A percentile compares a stretch with the other conserved stretches of the same genome.
Evolutionary conservation across 2,113 vertebrate genomes (phyloP).

Genomic region (Bos taurus): DNA sequence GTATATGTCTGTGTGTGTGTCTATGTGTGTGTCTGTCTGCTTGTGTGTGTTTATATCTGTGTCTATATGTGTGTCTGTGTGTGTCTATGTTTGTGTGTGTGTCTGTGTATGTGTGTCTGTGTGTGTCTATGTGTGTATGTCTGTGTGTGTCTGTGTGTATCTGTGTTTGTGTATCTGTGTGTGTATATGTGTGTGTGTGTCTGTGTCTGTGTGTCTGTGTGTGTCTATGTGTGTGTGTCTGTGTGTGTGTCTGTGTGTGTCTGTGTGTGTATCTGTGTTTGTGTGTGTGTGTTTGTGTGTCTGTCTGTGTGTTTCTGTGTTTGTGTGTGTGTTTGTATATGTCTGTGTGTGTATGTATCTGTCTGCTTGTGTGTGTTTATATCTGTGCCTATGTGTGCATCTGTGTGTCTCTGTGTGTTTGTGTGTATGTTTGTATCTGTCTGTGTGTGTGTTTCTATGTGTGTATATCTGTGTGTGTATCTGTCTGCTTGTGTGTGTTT

Average conservation of each 20-base stretch:
- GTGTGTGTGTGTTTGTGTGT: neutral
- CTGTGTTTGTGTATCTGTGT: neutral
- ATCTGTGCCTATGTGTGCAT: rapidly evolving
- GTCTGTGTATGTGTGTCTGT: neutral
- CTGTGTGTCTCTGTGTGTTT: neutral
- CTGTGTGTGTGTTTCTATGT: neutral
- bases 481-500: no score
- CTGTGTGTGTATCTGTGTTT: rapidly evolving
- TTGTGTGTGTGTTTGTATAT: rapidly evolving
- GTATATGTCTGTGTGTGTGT: no score
- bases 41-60: neutral
- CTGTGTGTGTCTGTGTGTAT: neutral
- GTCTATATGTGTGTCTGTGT: neutral
- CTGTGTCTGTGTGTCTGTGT: no score
- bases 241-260: no score
- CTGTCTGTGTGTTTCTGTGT: no score
- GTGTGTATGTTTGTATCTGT: neutral
- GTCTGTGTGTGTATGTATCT: neutral
- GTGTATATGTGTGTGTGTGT: rapidly evolving
- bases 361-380: neutral
- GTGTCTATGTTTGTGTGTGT: no score
- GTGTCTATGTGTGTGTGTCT: neutral
- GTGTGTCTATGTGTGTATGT: neutral
- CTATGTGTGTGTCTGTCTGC: neutral
- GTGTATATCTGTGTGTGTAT: neutral